phyloP scores from a whole-genome alignment of 2,888 invertebrate genomes.

The Drosophila antonietae region DNA sequence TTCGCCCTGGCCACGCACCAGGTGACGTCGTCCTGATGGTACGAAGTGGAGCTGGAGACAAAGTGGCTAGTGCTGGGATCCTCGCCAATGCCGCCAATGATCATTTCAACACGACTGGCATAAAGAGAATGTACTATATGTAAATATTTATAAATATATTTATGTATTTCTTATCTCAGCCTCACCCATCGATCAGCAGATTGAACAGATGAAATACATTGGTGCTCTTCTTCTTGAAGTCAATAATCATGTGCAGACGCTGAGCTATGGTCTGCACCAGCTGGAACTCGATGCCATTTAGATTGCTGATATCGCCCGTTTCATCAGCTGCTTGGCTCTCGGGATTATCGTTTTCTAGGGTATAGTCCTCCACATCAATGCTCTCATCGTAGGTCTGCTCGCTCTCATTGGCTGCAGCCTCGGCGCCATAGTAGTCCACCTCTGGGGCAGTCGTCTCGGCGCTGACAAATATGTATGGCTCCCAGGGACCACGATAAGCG shows the following conservation, averaged over 20 bases:
- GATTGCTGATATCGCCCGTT: constrained; percentile 13
- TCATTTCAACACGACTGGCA: constrained; percentile 79
- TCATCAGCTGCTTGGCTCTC: neutral
- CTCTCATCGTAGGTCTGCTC: constrained; percentile 35
- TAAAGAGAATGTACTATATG: constrained; percentile 18
- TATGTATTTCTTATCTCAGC: constrained; percentile 32
- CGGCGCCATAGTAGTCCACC: constrained; percentile 25
- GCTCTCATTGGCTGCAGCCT: neutral
- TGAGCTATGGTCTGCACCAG: constrained; percentile 81
- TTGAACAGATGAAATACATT: constrained; percentile 81
- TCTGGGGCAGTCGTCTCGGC: constrained; percentile 3
- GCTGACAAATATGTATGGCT: constrained; percentile 80
- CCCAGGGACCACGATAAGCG: constrained; percentile 79
- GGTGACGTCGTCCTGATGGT: constrained; percentile 84
- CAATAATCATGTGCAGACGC: constrained; percentile 76
- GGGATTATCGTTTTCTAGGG: neutral
- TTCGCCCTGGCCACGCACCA: constrained; percentile 83
- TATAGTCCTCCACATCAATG: constrained; percentile 23
- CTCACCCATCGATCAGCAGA: constrained; percentile 80
- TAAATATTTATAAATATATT: neutral
- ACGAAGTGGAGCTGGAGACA: constrained; percentile 81
- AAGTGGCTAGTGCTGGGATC: constrained; percentile 81
- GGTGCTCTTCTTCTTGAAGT: constrained; percentile 74
- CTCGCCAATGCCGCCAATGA: constrained; percentile 83
- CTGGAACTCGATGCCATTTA: constrained; percentile 82